Conservation (phyloP, 2,888 invertebrate species). For the Anthrax anthrax region DNA sequence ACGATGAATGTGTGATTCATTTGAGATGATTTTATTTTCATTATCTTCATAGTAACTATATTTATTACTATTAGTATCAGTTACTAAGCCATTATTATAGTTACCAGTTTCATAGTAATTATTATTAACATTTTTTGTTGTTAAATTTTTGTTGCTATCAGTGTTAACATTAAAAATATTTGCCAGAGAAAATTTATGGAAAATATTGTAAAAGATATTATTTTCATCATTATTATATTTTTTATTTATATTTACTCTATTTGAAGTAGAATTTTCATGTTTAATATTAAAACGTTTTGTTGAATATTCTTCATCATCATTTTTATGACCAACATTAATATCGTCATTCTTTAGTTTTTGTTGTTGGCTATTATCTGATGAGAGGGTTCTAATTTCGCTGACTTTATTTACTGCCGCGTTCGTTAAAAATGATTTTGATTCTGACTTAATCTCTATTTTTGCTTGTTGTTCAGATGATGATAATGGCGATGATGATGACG, state of each 20-base stretch:
- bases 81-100: neutral
- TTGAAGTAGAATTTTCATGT: too few species aligned
- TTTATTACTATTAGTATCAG: neutral
- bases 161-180: slow-evolving; percentile 1
- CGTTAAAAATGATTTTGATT: too few species aligned
- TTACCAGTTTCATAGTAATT: too few species aligned
- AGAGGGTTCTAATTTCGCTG: slow-evolving; percentile 2
- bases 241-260: too few species aligned
- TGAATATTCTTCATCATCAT: neutral
- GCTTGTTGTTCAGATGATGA: too few species aligned
- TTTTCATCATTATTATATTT: neutral
- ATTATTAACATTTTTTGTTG: too few species aligned
- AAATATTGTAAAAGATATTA: slow-evolving; percentile 1
- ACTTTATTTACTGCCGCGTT: neutral
- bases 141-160: too few species aligned
- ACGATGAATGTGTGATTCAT: neutral
- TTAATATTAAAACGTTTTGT: too few species aligned
- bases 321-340: neutral
- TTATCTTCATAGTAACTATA: neutral
- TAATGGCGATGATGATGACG: too few species aligned
- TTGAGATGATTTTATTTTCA: neutral
- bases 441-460: too few species aligned
- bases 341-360: too few species aligned
- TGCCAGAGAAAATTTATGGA: slow-evolving; percentile 2
- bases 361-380: slow-evolving; percentile 1